Conservation (phyloP, 2,888 invertebrate species). For the Lacanobia wlatinum region DNA sequence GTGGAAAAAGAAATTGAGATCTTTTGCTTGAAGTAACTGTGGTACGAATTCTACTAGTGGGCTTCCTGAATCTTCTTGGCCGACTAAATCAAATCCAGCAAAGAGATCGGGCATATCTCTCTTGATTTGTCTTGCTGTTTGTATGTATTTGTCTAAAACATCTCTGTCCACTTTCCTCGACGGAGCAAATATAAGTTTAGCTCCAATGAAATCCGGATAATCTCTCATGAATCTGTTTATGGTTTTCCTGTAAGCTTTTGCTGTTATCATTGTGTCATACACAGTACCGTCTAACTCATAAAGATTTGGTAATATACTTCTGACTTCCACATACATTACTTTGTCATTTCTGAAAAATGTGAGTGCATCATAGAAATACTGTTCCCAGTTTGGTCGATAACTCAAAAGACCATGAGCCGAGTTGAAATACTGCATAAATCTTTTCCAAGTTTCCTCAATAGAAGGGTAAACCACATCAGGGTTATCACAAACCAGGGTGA, state of each 20-base stretch:
- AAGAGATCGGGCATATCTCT: conserved; percentile 91
- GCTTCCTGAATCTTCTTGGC: conserved; percentile 93
- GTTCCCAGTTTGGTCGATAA: conserved; percentile 92
- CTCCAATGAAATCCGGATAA: conserved; percentile 93
- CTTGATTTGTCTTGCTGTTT: conserved; percentile 81
- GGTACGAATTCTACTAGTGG: conserved; percentile 92
- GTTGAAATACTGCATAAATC: conserved; percentile 90
- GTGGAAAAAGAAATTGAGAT: conserved; percentile 94
- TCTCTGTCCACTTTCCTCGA: conserved; percentile 82
- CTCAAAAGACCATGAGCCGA: conserved; percentile 89
- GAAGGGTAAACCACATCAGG: conserved; percentile 85
- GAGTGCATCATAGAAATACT: conserved; percentile 92
- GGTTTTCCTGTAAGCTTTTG: conserved; percentile 90
- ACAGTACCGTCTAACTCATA: conserved; percentile 92
- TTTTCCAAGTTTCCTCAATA: conserved; percentile 91
- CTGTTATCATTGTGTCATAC: conserved; percentile 90
- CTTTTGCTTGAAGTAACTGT: conserved; percentile 86
- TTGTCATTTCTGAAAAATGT: conserved; percentile 92
- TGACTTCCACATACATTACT: conserved; percentile 93
- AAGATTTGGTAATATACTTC: conserved; percentile 91
- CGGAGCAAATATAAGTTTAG: conserved; percentile 93
- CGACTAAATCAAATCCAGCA: conserved; percentile 95
- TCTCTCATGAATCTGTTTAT: conserved; percentile 90
- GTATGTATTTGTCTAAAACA: conserved; percentile 85
- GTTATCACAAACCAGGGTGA: conserved; percentile 90